These are phyloP conservation scores for Folsomia manolachei DNA, from an alignment of 2,888 invertebrate species.

Conservation along the genomic window DNA sequence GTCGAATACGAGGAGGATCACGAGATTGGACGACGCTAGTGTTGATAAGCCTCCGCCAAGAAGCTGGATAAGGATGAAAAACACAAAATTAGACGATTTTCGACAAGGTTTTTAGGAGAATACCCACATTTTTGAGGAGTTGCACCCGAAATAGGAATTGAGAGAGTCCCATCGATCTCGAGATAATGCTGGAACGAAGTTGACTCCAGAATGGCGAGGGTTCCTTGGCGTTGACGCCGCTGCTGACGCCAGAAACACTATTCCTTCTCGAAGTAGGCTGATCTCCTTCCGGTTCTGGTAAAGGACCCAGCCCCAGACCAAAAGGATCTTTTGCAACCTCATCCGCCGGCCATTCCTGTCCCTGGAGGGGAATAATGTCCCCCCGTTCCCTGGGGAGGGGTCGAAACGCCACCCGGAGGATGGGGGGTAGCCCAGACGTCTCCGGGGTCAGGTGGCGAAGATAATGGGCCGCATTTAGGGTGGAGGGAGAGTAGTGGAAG, in stretches of 20 bases:
- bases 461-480: not conserved
- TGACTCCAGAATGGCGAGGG: too few species aligned
- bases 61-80: not conserved
- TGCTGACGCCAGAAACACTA: too few species aligned
- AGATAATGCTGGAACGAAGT: not conserved
- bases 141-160: not conserved
- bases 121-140: not conserved
- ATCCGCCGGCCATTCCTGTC: not conserved
- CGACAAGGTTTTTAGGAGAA: not conserved
- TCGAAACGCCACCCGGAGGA: not conserved
- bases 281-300: too few species aligned
- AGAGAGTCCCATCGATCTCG: not conserved
- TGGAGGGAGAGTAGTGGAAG: not conserved
- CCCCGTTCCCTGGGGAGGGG: not conserved
- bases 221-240: too few species aligned
- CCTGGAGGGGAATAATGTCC: not conserved
- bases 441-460: not conserved
- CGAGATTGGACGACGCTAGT: not conserved
- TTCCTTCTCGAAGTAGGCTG: too few species aligned
- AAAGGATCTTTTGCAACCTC: not conserved
- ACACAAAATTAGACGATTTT: too few species aligned
- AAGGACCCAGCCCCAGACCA: not conserved
- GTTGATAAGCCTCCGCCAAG: not conserved
- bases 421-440: not conserved
- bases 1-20: not conserved